phyloP scores from a whole-genome alignment of 2,113 vertebrate genomes.

The Rhinoptilus africanus region DNA sequence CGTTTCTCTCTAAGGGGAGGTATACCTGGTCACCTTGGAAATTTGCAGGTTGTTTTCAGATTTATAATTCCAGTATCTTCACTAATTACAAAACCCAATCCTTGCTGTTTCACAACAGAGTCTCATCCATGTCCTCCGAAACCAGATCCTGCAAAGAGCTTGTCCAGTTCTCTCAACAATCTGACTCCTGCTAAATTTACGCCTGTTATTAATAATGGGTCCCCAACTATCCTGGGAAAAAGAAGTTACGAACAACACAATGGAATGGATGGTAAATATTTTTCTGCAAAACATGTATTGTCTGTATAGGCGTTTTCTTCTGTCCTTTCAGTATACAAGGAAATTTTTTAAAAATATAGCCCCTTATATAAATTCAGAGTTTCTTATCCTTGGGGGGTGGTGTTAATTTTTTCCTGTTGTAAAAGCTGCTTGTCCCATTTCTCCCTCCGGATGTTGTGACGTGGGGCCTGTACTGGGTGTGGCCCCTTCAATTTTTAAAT shows the following conservation, averaged over 20 bases:
- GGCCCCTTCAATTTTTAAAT: background rate
- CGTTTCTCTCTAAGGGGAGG: background rate
- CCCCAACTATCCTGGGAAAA: constrained; percentile 95
- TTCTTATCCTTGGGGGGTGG: background rate
- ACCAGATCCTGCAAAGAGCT: constrained; percentile 80
- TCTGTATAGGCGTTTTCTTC: background rate
- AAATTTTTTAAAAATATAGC: background rate
- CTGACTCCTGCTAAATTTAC: constrained; percentile 89
- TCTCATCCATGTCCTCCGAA: constrained; percentile 90
- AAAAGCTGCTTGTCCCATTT: background rate
- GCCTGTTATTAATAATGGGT: constrained; percentile 94
- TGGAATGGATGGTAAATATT: constrained; percentile 88
- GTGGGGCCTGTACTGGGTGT: background rate
- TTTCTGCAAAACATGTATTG: background rate
- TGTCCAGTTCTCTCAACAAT: constrained; percentile 81
- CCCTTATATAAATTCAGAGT: background rate
- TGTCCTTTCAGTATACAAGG: background rate
- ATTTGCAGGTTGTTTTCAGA: background rate
- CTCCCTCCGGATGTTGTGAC: background rate
- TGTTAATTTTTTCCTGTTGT: background rate
- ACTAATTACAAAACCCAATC: background rate
- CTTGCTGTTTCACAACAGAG: constrained; percentile 73
- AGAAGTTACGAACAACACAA: constrained; percentile 96
- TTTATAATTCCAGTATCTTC: background rate
- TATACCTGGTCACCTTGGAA: background rate